These are phyloP conservation scores for Bathybates hornii DNA, from an alignment of 2,113 vertebrate genomes.

Conservation along the genomic window DNA sequence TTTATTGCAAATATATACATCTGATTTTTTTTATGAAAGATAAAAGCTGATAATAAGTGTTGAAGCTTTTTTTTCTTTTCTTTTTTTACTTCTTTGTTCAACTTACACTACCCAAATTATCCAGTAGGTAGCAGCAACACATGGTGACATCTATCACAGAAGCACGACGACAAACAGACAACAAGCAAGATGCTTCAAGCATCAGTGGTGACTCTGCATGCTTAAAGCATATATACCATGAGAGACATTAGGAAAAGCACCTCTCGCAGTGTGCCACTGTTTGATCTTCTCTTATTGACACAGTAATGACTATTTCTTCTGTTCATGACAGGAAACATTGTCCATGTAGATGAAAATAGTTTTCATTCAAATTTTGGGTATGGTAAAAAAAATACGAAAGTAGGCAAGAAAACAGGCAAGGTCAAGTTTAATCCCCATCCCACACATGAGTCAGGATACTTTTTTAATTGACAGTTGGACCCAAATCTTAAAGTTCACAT, in stretches of 20 bases:
- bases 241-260: not conserved
- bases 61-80: not conserved
- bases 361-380: not conserved
- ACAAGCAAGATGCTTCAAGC: not conserved
- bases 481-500: not conserved
- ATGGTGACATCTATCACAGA: not conserved
- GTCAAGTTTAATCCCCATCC: not conserved
- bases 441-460: not conserved
- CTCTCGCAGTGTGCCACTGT: not conserved
- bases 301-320: not conserved
- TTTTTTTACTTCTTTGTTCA: not conserved
- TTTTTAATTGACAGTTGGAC: not conserved
- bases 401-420: not conserved
- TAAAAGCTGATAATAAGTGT: not conserved
- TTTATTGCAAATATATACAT: not conserved
- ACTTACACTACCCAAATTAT: not conserved
- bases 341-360: not conserved
- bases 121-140: conserved; percentile 56
- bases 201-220: not conserved
- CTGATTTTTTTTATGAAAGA: not conserved
- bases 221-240: not conserved
- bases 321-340: not conserved
- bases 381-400: not conserved
- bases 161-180: not conserved
- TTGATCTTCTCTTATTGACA: conserved; percentile 6